Evolutionary conservation across 2,888 invertebrate genomes (phyloP).

Genomic region (Cheiracanthium punctorium): DNA sequence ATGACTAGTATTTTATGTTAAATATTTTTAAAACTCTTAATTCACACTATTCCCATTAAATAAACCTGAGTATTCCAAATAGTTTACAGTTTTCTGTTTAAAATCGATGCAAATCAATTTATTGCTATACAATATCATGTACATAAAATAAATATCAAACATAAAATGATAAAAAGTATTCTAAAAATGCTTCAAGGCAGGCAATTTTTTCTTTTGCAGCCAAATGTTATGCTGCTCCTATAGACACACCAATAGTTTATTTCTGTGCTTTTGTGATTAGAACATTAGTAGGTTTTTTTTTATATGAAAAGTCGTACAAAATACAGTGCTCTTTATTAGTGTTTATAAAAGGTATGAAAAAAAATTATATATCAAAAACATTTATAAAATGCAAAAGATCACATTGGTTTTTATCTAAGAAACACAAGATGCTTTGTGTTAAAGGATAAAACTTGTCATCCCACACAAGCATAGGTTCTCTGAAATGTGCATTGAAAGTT

Average conservation of each 20-base stretch:
- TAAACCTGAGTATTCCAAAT: neutral
- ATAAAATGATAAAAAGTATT: neutral
- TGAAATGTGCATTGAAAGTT: slow-evolving; percentile 45
- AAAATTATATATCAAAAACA: slow-evolving; percentile 65
- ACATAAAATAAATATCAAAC: neutral
- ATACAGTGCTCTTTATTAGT: slow-evolving; percentile 48
- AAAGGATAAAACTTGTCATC: slow-evolving; percentile 63
- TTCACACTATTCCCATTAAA: neutral
- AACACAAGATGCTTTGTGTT: slow-evolving; percentile 64
- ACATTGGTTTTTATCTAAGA: slow-evolving; percentile 38
- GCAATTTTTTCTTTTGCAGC: slow-evolving; percentile 16
- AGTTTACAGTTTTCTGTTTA: neutral
- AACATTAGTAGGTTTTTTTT: slow-evolving; percentile 12
- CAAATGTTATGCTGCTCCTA: neutral
- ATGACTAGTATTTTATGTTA: neutral
- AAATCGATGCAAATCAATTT: slow-evolving; percentile 7
- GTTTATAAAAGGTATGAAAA: slow-evolving; percentile 53
- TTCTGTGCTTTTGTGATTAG: slow-evolving; percentile 5
- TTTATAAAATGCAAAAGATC: slow-evolving; percentile 65
- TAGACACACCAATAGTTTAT: neutral
- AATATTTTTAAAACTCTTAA: neutral
- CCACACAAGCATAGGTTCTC: slow-evolving; percentile 62
- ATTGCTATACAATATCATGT: slow-evolving; percentile 17
- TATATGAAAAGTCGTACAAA: slow-evolving; percentile 49
- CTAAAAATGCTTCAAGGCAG: neutral